Evolutionary conservation across 2,113 vertebrate genomes (phyloP).

Genomic region (Steatornis caripensis): DNA sequence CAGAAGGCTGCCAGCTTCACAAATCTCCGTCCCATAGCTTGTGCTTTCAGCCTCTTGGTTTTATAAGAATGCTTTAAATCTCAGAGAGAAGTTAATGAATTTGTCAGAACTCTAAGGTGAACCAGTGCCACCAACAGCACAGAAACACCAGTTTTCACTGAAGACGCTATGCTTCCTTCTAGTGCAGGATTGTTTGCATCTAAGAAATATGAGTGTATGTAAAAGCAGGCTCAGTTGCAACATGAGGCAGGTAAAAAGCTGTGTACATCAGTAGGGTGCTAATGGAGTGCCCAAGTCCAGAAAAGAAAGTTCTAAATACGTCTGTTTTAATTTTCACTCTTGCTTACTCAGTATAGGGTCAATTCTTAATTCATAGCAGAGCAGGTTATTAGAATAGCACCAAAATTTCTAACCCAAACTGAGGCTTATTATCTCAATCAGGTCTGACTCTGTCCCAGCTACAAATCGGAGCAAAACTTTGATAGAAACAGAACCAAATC

Average conservation of each 20-base stretch:
- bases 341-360: neutral
- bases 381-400: neutral
- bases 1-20: slow-evolving; percentile 30
- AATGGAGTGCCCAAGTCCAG: neutral
- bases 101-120: neutral
- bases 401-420: neutral
- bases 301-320: neutral
- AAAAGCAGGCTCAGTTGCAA: neutral
- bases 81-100: neutral
- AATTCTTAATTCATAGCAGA: neutral
- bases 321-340: neutral
- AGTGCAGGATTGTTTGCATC: neutral
- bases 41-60: neutral
- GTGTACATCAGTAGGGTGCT: neutral
- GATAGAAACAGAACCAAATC: neutral
- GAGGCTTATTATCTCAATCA: neutral
- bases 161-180: neutral
- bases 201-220: neutral
- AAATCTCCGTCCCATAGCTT: neutral
- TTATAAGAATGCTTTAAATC: neutral
- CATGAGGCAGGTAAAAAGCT: neutral
- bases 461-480: slow-evolving; percentile 27
- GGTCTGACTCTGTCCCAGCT: neutral
- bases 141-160: neutral
- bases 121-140: neutral